Percentiles rank a stretch among this genome's conserved stretches.
These are phyloP conservation scores for Ameiurus melas DNA, from an alignment of 2,113 vertebrate species.

Conservation along the genomic window DNA sequence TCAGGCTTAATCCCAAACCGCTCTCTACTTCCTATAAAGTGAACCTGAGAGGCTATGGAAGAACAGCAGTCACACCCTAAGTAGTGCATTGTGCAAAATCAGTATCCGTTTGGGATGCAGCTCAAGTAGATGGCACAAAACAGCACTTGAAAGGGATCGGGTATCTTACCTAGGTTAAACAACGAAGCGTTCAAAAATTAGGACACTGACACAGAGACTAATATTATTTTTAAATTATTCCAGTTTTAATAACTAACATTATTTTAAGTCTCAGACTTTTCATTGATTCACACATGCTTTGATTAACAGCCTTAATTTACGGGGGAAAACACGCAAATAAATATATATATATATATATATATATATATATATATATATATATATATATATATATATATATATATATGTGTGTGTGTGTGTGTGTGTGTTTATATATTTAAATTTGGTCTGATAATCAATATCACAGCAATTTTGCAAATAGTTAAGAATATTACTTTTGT, in stretches of 20 bases:
- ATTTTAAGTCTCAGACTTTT: neutral
- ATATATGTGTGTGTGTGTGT: too few relatives aligned
- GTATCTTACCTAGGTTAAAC: neutral
- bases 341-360: too few relatives aligned
- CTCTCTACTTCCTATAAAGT: too few relatives aligned
- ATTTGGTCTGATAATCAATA: neutral
- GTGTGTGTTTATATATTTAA: too few relatives aligned
- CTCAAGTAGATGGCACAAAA: neutral
- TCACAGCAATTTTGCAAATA: neutral
- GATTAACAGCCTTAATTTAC: neutral
- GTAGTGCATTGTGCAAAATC: neutral
- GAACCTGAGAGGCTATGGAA: too few relatives aligned
- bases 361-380: too few relatives aligned
- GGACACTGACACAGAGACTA: neutral
- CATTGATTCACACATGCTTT: neutral
- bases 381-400: too few relatives aligned
- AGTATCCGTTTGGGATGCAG: neutral
- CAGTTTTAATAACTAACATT: neutral
- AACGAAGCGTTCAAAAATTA: neutral
- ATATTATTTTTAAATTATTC: neutral
- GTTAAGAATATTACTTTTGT: neutral
- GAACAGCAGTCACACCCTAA: neutral
- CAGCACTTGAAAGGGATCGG: too few relatives aligned
- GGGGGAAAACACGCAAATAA: too few relatives aligned
- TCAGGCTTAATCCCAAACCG: neutral